Conservation (phyloP, 2,113 vertebrate genomes). For the Edolisoma coerulescens region DNA sequence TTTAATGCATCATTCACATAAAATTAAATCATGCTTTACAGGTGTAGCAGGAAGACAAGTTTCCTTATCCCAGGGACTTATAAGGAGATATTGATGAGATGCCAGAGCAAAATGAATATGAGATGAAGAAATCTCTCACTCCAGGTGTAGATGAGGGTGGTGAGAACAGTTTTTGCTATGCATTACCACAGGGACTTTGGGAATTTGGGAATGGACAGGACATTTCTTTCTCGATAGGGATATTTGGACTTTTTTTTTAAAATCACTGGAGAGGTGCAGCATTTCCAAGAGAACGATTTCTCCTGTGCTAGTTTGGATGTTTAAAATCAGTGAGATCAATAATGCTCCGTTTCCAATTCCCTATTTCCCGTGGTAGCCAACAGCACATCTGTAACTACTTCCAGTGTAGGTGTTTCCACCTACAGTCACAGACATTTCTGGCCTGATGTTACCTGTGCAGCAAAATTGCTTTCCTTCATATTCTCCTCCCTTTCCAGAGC, state of each 20-base stretch:
- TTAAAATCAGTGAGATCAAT: neutral
- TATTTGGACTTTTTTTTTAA: neutral
- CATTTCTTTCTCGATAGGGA: neutral
- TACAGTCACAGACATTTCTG: neutral
- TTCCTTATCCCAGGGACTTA: neutral
- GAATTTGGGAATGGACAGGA: neutral
- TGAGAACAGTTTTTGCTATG: neutral
- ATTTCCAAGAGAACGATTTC: neutral
- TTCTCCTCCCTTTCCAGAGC: neutral
- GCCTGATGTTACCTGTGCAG: neutral
- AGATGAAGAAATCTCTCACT: neutral
- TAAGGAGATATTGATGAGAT: neutral
- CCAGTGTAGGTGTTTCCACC: neutral
- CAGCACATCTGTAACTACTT: neutral
- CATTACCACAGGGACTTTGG: neutral
- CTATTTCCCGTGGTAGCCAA: neutral
- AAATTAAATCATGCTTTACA: slow-evolving; percentile 20
- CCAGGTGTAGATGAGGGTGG: neutral
- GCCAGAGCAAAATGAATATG: neutral
- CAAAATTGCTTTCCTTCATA: neutral
- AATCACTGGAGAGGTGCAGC: neutral
- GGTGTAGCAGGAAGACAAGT: neutral
- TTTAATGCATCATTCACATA: neutral
- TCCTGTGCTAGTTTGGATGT: neutral
- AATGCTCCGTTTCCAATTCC: neutral